Evolutionary conservation across 92 coral and sea anemone genomes (phyloP).

Genomic region (Hydrozoanthus gracilis): DNA sequence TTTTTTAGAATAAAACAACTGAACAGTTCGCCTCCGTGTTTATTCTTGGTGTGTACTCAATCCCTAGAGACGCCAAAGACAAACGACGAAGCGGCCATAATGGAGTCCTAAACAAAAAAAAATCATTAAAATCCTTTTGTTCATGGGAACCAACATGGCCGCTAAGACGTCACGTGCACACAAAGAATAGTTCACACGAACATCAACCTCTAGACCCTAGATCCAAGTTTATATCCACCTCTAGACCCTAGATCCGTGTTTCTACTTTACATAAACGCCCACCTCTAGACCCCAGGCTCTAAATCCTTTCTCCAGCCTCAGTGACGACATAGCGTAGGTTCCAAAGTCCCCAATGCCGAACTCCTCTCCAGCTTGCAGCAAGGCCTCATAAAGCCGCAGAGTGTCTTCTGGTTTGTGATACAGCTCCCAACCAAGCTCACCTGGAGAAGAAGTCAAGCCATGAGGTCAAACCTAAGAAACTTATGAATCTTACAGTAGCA

Average conservation of each 20-base stretch:
- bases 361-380: slow-evolving; percentile 92
- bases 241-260: not conserved
- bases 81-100: too few species aligned
- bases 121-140: too few species aligned
- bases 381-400: slow-evolving; percentile 79
- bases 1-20: too few species aligned
- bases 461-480: not conserved
- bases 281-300: slow-evolving; percentile 98
- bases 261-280: not conserved
- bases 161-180: too few species aligned
- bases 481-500: not conserved
- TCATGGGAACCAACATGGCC: too few species aligned
- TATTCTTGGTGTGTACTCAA: too few species aligned
- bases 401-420: slow-evolving; percentile 87
- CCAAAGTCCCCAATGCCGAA: slow-evolving; percentile 97
- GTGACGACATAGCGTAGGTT: slow-evolving; percentile 88
- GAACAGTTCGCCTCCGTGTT: too few species aligned
- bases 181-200: too few species aligned
- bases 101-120: too few species aligned
- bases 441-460: slow-evolving; percentile 38
- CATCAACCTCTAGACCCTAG: too few species aligned
- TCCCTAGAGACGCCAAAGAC: too few species aligned
- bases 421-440: slow-evolving; percentile 99
- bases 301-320: slow-evolving; percentile 95
- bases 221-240: too few species aligned